Evolutionary conservation across 2,888 invertebrate species (phyloP).

Genomic region (Drosophila niveifrons): DNA sequence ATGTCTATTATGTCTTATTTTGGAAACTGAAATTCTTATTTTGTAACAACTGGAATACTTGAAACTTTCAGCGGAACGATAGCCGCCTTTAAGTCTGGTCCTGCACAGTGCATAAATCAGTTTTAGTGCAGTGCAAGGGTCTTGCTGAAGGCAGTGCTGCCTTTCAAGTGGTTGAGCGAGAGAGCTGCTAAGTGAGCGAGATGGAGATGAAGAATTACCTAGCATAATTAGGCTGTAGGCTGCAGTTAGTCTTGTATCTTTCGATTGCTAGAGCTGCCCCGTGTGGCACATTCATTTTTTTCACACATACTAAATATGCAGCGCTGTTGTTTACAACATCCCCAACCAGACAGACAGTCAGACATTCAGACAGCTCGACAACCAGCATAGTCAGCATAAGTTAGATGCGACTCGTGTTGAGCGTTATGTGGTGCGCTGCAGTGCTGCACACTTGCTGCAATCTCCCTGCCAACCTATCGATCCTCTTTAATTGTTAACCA

Average conservation of each 20-base stretch:
- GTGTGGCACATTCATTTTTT: conserved; percentile 71
- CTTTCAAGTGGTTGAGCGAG: conserved; percentile 50
- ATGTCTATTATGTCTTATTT: too few relatives aligned
- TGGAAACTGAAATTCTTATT: background rate
- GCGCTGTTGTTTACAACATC: conserved; percentile 75
- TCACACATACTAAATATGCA: conserved; percentile 82
- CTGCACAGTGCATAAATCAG: conserved; percentile 69
- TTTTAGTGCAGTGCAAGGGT: conserved; percentile 68
- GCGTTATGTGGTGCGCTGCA: conserved; percentile 36
- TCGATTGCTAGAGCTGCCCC: conserved; percentile 9
- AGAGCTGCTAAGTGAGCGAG: background rate
- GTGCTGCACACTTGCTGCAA: conserved; percentile 4
- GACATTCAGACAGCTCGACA: conserved; percentile 1
- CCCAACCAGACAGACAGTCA: conserved; percentile 17
- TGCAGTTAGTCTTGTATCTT: conserved; percentile 60
- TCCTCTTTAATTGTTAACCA: conserved; percentile 72
- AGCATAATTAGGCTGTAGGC: conserved; percentile 73
- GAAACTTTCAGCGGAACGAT: conserved; percentile 70
- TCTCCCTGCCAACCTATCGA: conserved; percentile 11
- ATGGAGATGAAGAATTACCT: background rate
- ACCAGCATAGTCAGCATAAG: conserved; percentile 36
- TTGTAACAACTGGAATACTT: conserved; percentile 50
- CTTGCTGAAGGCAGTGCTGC: conserved; percentile 64
- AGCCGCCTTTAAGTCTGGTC: conserved; percentile 73
- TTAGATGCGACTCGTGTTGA: conserved; percentile 15